Conservation (phyloP, 2,797 vertebrate species). For the Clarias laeviceps region DNA sequence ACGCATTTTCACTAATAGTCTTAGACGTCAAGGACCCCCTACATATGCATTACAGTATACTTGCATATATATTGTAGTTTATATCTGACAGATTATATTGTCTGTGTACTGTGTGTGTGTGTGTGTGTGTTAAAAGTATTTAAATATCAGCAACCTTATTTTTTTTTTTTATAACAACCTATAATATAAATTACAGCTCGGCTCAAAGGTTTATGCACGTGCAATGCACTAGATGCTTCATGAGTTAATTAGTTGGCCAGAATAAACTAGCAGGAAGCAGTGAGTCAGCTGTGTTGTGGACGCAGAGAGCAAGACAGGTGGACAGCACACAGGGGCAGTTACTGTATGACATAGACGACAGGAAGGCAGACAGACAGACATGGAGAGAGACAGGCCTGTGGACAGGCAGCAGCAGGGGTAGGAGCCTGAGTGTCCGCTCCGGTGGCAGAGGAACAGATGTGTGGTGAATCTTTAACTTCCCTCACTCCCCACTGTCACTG, state of each 20-base stretch:
- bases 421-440: conserved; percentile 58
- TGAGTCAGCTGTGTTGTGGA: conserved; percentile 41
- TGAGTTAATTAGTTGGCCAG: conserved; percentile 3
- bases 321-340: conserved; percentile 57
- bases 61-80: background rate
- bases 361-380: conserved; percentile 58
- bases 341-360: conserved; percentile 43
- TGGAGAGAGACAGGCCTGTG: conserved; percentile 53
- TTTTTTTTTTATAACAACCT: too few relatives aligned
- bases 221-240: background rate
- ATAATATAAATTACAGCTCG: background rate
- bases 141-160: background rate
- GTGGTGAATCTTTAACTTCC: conserved; percentile 80
- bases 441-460: conserved; percentile 76
- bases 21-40: background rate
- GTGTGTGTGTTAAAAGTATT: background rate
- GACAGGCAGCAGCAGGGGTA: conserved; percentile 58
- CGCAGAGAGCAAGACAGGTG: conserved; percentile 44
- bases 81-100: background rate
- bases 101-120: too few relatives aligned
- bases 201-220: background rate
- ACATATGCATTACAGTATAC: background rate
- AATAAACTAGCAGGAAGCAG: conserved; percentile 27
- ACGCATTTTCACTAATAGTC: background rate
- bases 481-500: conserved; percentile 70